These are phyloP conservation scores for Philaethria dido DNA, from an alignment of 2,888 invertebrate species.

Conservation along the genomic window DNA sequence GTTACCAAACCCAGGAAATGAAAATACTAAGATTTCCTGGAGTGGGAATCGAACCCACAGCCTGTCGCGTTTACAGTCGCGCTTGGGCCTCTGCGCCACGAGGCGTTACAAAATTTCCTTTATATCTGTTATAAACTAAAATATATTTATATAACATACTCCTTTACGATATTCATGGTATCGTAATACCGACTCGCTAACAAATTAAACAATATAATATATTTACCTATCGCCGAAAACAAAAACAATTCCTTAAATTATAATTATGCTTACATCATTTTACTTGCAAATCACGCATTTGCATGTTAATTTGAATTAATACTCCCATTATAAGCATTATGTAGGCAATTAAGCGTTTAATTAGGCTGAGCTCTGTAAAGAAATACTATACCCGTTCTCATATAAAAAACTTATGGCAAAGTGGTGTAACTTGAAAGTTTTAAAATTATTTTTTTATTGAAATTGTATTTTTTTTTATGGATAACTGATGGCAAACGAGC, in stretches of 20 bases:
- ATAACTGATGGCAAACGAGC: too few relatives aligned
- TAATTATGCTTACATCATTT: slow-evolving; percentile 6
- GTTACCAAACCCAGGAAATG: too few relatives aligned
- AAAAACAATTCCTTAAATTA: slow-evolving; percentile 11
- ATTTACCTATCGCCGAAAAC: neutral
- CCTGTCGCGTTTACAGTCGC: too few relatives aligned
- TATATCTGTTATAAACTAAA: too few relatives aligned
- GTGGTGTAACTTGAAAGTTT: neutral
- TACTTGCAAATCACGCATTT: slow-evolving; percentile 17
- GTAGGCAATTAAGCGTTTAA: slow-evolving; percentile 16
- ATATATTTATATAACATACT: too few relatives aligned
- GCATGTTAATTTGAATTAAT: slow-evolving; percentile 19
- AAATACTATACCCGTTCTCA: slow-evolving; percentile 8
- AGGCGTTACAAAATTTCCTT: too few relatives aligned
- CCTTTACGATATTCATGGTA: too few relatives aligned
- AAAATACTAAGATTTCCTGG: too few relatives aligned
- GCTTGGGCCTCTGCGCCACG: too few relatives aligned
- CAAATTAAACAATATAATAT: neutral
- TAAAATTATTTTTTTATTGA: too few relatives aligned
- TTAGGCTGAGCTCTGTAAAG: slow-evolving; percentile 9
- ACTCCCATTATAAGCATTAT: slow-evolving; percentile 18
- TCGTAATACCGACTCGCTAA: neutral
- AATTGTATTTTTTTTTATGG: too few relatives aligned
- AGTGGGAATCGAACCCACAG: too few relatives aligned
- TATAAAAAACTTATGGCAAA: neutral